A percentile compares a stretch with the other conserved stretches of the same genome.
These are phyloP conservation scores for Scolopax mira DNA, from an alignment of 2,113 vertebrate genomes.

Conservation along the genomic window DNA sequence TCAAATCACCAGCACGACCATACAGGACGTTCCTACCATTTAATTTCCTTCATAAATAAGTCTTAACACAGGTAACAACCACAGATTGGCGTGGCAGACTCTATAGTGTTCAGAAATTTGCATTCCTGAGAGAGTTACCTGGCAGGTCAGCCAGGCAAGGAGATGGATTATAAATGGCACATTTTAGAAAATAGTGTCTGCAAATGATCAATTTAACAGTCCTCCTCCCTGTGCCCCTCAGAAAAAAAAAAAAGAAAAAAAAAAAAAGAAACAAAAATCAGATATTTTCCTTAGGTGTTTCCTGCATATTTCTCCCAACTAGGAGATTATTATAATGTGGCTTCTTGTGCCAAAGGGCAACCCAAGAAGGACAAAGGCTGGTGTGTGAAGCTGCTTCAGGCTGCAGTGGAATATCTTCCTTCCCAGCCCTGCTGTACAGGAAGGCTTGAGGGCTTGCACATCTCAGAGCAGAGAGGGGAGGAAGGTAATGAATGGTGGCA, in stretches of 20 bases:
- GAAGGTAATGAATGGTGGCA: background rate
- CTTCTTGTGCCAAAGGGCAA: background rate
- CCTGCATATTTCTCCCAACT: background rate
- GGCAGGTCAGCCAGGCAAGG: background rate
- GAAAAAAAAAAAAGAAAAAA: background rate
- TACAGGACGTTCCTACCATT: background rate
- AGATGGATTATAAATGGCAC: background rate
- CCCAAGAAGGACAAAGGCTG: background rate
- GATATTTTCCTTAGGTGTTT: background rate
- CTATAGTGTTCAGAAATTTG: background rate
- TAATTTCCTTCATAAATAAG: background rate
- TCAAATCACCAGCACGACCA: background rate
- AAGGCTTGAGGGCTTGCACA: background rate
- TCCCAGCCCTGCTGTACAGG: background rate
- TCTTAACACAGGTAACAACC: background rate
- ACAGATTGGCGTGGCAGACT: background rate
- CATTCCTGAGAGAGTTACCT: background rate
- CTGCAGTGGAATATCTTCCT: background rate
- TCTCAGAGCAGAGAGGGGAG: background rate
- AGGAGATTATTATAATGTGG: background rate
- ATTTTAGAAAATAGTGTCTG: background rate
- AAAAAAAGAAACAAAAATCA: fast-evolving
- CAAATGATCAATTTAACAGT: background rate
- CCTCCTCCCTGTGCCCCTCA: background rate
- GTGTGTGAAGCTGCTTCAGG: background rate